phyloP scores from a whole-genome alignment of 2,888 invertebrate species.

The Polymixis flavicincta region DNA sequence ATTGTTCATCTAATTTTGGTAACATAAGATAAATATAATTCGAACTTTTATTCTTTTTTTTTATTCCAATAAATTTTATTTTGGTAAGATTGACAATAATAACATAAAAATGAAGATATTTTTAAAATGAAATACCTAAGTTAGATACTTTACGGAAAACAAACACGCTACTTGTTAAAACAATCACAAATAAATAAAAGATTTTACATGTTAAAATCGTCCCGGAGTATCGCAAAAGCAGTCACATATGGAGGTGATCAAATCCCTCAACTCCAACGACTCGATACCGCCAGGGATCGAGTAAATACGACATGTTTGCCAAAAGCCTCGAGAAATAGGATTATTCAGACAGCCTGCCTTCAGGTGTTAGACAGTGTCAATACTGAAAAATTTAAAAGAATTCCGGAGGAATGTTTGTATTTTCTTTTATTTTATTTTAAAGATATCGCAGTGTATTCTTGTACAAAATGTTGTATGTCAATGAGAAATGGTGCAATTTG shows the following conservation, averaged over 20 bases:
- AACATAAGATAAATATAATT: not conserved
- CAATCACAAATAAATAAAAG: slow-evolving; percentile 25
- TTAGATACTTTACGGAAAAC: too few species aligned
- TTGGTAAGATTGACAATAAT: not conserved
- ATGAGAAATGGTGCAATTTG: slow-evolving; percentile 46
- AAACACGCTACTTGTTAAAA: not conserved
- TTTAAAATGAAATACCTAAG: not conserved
- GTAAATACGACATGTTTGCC: slow-evolving; percentile 72
- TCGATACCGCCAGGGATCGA: slow-evolving; percentile 65
- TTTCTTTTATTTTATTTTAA: slow-evolving; percentile 27
- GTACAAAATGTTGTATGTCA: slow-evolving; percentile 22
- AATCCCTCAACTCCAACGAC: slow-evolving; percentile 63
- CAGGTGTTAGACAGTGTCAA: slow-evolving; percentile 63
- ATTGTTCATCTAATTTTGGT: not conserved
- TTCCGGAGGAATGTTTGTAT: slow-evolving; percentile 31
- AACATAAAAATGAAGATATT: not conserved
- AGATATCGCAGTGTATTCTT: slow-evolving; percentile 7
- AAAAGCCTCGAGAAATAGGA: slow-evolving; percentile 69
- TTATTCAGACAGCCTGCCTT: slow-evolving; percentile 68
- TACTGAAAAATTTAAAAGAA: slow-evolving; percentile 60
- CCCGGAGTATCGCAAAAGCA: slow-evolving; percentile 39
- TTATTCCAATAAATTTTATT: not conserved
- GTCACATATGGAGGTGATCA: slow-evolving; percentile 61
- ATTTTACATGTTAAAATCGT: slow-evolving; percentile 27
- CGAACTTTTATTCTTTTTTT: too few species aligned